phyloP scores from a whole-genome alignment of 53 echinoderm and acorn worm species.

The Crossaster papposus region DNA sequence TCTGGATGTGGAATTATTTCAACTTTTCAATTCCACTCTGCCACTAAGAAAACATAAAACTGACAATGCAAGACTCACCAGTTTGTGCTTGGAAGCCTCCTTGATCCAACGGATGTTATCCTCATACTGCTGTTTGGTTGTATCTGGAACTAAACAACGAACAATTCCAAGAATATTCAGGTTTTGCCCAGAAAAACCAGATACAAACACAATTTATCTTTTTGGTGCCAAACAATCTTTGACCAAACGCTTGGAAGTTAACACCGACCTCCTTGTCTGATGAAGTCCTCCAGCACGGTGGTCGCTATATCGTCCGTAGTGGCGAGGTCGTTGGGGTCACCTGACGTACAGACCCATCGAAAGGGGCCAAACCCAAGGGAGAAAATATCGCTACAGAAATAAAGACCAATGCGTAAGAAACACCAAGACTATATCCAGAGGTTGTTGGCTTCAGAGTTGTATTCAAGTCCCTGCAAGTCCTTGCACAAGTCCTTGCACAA shows the following conservation, averaged over 20 bases:
- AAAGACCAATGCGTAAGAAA: not conserved
- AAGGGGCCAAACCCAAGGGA: slow-evolving; percentile 99
- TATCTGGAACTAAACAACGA: slow-evolving; percentile 68
- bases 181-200: not conserved
- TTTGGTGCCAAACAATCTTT: not conserved
- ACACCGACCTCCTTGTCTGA: slow-evolving; percentile 88
- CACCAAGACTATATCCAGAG: not conserved
- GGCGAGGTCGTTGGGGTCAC: slow-evolving; percentile 85
- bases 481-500: too few relatives aligned
- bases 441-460: too few relatives aligned
- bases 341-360: slow-evolving; percentile 98
- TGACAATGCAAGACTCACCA: slow-evolving; percentile 59
- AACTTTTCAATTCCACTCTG: not conserved
- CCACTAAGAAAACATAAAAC: not conserved
- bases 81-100: slow-evolving; percentile 84
- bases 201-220: not conserved
- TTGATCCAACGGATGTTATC: slow-evolving; percentile 98
- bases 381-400: slow-evolving; percentile 83
- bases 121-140: slow-evolving; percentile 93
- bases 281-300: slow-evolving; percentile 87
- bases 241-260: not conserved
- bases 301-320: slow-evolving; percentile 94
- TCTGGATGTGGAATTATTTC: not conserved
- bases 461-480: too few relatives aligned
- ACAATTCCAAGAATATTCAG: not conserved